Evolutionary conservation across 2,113 vertebrate genomes (phyloP), one percentile per base, ranked within the genome.

Genomic region (Vidua macroura): DNA sequence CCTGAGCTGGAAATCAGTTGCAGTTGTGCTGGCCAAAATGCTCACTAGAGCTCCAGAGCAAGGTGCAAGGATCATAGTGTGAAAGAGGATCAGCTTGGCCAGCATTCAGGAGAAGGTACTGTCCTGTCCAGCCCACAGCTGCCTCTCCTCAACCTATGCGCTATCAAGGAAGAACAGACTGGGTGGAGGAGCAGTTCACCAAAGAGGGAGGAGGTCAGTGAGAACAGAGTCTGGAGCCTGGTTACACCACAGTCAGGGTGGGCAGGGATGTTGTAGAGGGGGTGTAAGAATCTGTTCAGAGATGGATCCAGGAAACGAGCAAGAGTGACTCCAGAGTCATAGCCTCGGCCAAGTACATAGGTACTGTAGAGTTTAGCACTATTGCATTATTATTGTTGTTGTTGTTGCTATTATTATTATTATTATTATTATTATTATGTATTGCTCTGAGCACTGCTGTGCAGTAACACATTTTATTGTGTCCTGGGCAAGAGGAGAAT

Each of bases 351-450:
- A 3, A 23, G 23, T 39, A 18, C 49, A 17, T 15, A 35, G n/a
- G 51, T 46, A 15, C 28, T 53, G 52, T 28, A 21, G 27, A 15
- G 60, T 67, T 55, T 70, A 35, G n/a, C 46, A 31, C 46, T 15
- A 0, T 8, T 69, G 55, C 30, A 21, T 4, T 5, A 12, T 21
- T 33, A 3, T 16, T 69, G 4, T 15, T 39, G 41, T 41, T 51
- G 2, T 10, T 46, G 1, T 10, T 62, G 0, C 13, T 51, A 6
- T 24, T 46, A 6, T 15, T 51, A 2, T 6, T 56, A 2, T 22
- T 46, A 24, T 14, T 69, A 6, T 60, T 67, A 12, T 39, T 53
- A 11, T 15, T 53, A 7, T 27, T 28, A 13, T 15, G 56, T 69
- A 21, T 25, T 62, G 60, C 55, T 49, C 10, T 75, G 41, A 49